These are phyloP conservation scores for Hiodon tergisus DNA, from an alignment of 2,113 vertebrate genomes.

Conservation along the genomic window DNA sequence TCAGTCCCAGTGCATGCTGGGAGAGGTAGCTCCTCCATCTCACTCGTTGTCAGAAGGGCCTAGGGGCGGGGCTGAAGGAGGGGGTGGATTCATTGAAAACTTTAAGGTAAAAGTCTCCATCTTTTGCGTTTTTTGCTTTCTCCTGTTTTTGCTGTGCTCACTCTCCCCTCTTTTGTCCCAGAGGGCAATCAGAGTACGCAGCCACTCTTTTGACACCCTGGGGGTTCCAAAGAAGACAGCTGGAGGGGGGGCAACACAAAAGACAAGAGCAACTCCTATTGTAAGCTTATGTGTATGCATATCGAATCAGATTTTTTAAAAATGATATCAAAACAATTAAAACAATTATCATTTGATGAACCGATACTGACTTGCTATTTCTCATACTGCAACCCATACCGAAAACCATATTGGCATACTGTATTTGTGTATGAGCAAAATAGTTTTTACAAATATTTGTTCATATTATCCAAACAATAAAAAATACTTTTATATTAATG, in stretches of 20 bases:
- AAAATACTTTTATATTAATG: neutral
- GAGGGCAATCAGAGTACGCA: conserved; percentile 81
- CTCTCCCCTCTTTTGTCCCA: conserved; percentile 52
- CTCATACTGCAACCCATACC: too few species aligned
- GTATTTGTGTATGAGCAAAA: neutral
- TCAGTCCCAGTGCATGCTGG: conserved; percentile 77
- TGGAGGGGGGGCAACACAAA: conserved; percentile 41
- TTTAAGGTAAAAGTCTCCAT: conserved; percentile 70
- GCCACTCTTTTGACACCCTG: conserved; percentile 80
- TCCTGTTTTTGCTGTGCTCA: conserved; percentile 31
- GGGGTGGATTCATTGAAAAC: conserved; percentile 83
- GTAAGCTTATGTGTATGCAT: neutral
- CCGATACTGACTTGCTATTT: too few species aligned
- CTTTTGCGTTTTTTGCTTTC: neutral
- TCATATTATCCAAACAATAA: neutral
- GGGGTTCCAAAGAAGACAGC: conserved; percentile 57
- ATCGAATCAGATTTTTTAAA: neutral
- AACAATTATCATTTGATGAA: too few species aligned
- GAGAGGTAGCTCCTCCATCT: conserved; percentile 48
- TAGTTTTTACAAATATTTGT: neutral
- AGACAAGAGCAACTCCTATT: conserved; percentile 40
- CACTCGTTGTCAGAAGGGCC: conserved; percentile 43
- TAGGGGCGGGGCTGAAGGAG: conserved; percentile 63
- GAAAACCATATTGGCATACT: neutral
- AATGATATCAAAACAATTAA: too few species aligned